Base-by-base conservation (phyloP, 2,113 vertebrate genomes). In the Galeopterus variegatus region DNA sequence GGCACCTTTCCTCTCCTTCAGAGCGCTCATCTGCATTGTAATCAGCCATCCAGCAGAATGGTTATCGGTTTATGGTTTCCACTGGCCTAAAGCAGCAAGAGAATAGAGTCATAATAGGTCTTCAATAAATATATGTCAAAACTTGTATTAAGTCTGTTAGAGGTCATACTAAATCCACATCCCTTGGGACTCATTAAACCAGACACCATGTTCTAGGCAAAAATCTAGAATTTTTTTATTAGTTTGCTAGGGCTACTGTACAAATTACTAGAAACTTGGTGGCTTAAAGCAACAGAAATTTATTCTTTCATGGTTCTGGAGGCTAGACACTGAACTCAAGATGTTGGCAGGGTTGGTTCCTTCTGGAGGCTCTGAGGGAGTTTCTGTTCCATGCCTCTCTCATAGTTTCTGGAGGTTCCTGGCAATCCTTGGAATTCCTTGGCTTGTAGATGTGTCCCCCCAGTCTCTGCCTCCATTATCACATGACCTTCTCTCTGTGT, bases 141-240 rank as follows among this genome's bases (percentile, higher is more conserved):
- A 41, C 8, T 21, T 80, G 50, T 87, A 83, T 79, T 79, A 83
- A 93, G 88, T 90, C 19, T 31, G 31, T 92, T 91, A 23, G 14
- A 41, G 8, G 26, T 87, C 33, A 33, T 45, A 72, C 93, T 45
- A 81, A 88, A 76, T 73, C 56, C 90, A 89, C 5, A 54, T 83
- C 48, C 77, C 62, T 90, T 88, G 77, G 13, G 24, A 56, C 19
- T 69, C 52, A 6, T 64, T 95, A 80, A 41, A 56, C 10, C 41
- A 69, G 58, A 85, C 21, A 60, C 28, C 41, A 36, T 9, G 3
- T 1, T 58, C 67, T 58, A 84, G 76, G 50, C 62, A 75, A 87
- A 88, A 56, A 15, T 45, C 31, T 58, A 0, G 41, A 41, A 41
- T 41, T 41, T 41, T 41, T 41, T 41, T 76, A 19, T 70, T n/a